Base-by-base conservation (phyloP, 2,888 invertebrate genomes). In the Scrobipalpa costella region DNA sequence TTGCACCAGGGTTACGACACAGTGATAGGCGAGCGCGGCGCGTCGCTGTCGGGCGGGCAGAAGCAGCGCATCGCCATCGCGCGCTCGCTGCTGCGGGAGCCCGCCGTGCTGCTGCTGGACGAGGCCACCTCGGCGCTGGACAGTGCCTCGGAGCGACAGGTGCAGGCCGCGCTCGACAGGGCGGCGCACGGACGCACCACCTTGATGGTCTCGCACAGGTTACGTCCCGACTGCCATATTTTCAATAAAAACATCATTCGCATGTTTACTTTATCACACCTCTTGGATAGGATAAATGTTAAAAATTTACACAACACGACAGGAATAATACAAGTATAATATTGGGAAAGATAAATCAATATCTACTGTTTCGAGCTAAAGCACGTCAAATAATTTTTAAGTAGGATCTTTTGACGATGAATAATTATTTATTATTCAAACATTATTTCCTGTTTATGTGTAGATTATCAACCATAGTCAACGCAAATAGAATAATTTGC, bases 101-200 rank as follows among this genome's bases (percentile, higher is more conserved):
- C 97, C 0, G 94, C 93, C 52, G 94, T 97, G 61, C 86, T 95
- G 61, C 83, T 96, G 17, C 83, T 96, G 64, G 97, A 97, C 75
- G 97, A 97, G 81, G 96, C 96, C 0, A 97, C 97, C 0, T 97
- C 96, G 0, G 97, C 97, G 0, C 88, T 97, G 57, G 97, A 97
- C 83, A 94, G 95, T 33, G 94, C 95, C 73, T 96, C 96, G 58
- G 97, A 97, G 79, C 92, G 93, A 0, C 94, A 93, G 57, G 97
- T 97, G 1, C 97, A 97, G 81, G 93, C 94, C 34, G 97, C 97
- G 0, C 84, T 96, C 52, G 95, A 96, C 76, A 88, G 92, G 62
- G 95, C 95, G 2, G 93, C 95, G 68, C 84, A 92, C 66, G 95
- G 95, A n/a, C 87, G 95, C 61, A 96, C 95, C 27, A 96, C 95